Evolutionary conservation across 2,888 invertebrate genomes (phyloP).

Genomic region (Thereva nobilitata): DNA sequence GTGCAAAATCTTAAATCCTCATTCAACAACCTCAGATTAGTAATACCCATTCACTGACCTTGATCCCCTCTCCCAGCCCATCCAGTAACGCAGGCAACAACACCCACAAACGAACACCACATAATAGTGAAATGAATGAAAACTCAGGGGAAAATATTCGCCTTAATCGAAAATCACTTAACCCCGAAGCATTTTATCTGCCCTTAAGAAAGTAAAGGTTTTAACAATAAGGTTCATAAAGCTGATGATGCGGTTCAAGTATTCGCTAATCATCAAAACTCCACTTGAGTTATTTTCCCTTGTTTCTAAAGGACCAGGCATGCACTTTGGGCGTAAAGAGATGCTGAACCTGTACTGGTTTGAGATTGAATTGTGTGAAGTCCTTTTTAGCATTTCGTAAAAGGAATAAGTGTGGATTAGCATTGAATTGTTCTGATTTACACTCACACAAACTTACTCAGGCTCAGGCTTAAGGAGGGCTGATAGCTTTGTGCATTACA

Average conservation of each 20-base stretch:
- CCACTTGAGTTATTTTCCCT: slow-evolving; percentile 31
- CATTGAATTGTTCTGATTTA: slow-evolving; percentile 36
- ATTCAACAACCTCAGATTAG: too few species aligned
- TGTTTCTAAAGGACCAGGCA: slow-evolving; percentile 20
- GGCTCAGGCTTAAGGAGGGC: slow-evolving; percentile 13
- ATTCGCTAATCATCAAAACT: slow-evolving; percentile 41
- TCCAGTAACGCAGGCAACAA: too few species aligned
- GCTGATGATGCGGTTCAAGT: slow-evolving; percentile 37
- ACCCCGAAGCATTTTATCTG: too few species aligned
- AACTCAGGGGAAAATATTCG: too few species aligned
- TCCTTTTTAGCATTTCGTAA: slow-evolving; percentile 35
- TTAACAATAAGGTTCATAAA: slow-evolving; percentile 15
- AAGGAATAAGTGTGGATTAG: slow-evolving; percentile 42
- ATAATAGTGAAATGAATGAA: too few species aligned
- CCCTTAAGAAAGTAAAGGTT: slow-evolving; percentile 18
- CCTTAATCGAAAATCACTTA: too few species aligned
- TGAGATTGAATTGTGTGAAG: slow-evolving; percentile 38
- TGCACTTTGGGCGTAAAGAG: slow-evolving; percentile 17
- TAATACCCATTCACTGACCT: too few species aligned
- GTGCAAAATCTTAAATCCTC: too few species aligned
- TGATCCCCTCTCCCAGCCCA: too few species aligned
- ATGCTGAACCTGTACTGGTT: slow-evolving; percentile 35
- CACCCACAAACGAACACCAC: too few species aligned
- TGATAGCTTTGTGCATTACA: slow-evolving; percentile 23
- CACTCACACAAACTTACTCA: slow-evolving; percentile 29